phyloP scores from a whole-genome alignment of 2,113 vertebrate genomes.

The Dermatemys mawii region DNA sequence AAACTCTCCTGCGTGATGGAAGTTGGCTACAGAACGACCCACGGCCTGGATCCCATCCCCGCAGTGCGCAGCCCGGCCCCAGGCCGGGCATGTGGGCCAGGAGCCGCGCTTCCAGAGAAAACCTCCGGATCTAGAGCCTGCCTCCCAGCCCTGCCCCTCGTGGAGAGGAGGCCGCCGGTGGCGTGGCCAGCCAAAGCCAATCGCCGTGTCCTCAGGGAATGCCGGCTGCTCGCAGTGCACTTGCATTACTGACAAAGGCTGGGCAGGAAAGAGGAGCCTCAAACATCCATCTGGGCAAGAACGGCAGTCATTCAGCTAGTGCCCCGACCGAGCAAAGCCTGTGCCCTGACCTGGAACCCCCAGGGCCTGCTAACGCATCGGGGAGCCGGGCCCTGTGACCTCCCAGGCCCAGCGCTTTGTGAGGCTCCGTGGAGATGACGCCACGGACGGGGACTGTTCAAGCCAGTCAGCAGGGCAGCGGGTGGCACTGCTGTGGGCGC shows the following conservation, averaged over 20 bases:
- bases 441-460: neutral
- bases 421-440: accelerated
- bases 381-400: neutral
- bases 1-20: neutral
- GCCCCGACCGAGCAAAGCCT: neutral
- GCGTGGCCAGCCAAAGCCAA: neutral
- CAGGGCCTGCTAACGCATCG: neutral
- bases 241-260: neutral
- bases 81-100: neutral
- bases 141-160: neutral
- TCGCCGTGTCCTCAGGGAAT: neutral
- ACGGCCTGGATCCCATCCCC: neutral
- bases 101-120: no score
- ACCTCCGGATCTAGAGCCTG: accelerated
- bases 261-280: neutral
- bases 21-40: slow-evolving; percentile 8
- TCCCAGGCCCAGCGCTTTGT: neutral
- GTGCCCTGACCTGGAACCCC: neutral
- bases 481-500: neutral
- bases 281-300: neutral
- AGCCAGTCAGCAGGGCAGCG: accelerated
- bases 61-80: neutral
- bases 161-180: neutral
- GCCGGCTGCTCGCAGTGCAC: neutral
- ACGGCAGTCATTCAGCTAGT: neutral